Evolutionary conservation across 1,140 invertebrate genomes (phyloP).

Genomic region (Nasonia giraulti): DNA sequence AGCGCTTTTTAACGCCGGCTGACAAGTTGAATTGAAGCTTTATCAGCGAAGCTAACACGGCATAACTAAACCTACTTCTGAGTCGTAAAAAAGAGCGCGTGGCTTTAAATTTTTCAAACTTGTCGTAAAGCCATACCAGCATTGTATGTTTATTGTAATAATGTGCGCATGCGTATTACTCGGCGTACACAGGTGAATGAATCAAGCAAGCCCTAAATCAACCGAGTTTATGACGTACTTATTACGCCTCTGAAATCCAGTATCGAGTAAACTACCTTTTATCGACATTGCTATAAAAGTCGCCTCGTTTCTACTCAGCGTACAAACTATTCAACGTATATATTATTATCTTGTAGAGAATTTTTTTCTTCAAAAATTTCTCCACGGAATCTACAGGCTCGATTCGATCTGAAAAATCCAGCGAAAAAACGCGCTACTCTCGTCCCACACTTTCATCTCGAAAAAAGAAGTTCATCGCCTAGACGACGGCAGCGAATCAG

Average conservation of each 20-base stretch:
- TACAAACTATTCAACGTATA: not conserved
- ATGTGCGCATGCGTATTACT: not conserved
- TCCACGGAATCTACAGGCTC: not conserved
- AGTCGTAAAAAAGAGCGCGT: slow-evolving; percentile 8
- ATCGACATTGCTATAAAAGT: not conserved
- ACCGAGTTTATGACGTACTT: slow-evolving; percentile 15
- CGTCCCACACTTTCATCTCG: not conserved
- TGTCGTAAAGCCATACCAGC: not conserved
- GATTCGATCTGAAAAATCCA: not conserved
- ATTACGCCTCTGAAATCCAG: not conserved
- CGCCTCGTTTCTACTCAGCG: too few species aligned
- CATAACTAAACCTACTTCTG: slow-evolving; percentile 10
- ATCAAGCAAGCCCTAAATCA: slow-evolving; percentile 26
- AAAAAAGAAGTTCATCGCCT: not conserved
- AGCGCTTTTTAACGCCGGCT: not conserved
- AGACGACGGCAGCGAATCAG: not conserved
- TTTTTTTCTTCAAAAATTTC: not conserved
- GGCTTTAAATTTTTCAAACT: not conserved
- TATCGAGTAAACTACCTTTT: not conserved
- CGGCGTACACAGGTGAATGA: not conserved
- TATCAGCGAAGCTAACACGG: not conserved
- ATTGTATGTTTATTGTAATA: slow-evolving; percentile 2
- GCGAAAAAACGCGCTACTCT: not conserved
- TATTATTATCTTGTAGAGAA: too few species aligned
- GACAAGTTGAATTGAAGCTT: not conserved